Evolutionary conservation across 2,797 vertebrate genomes (phyloP).

Genomic region (Novumbra hubbsi): DNA sequence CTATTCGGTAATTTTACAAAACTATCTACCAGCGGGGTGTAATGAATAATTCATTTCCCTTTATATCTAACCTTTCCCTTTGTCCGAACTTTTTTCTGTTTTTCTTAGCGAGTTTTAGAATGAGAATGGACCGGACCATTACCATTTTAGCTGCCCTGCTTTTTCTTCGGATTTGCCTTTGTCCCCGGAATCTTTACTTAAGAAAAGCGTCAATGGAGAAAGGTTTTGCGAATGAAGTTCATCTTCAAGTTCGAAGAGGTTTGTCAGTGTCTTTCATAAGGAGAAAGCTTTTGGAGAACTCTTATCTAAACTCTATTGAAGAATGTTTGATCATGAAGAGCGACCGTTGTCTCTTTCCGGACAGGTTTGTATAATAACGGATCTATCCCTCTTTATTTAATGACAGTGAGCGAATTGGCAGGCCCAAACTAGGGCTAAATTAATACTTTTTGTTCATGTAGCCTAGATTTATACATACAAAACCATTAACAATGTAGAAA

Average conservation of each 20-base stretch:
- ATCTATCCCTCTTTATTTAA: neutral
- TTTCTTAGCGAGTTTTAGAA: slow-evolving; percentile 67
- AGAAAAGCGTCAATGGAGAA: slow-evolving; percentile 75
- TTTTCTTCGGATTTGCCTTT: slow-evolving; percentile 78
- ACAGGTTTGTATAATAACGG: slow-evolving; percentile 14
- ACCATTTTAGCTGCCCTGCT: slow-evolving; percentile 46
- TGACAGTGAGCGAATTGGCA: neutral
- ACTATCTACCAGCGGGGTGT: slow-evolving; percentile 85
- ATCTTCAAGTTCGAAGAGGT: slow-evolving; percentile 82
- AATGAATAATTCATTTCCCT: slow-evolving; percentile 82
- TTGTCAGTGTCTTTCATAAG: slow-evolving; percentile 47
- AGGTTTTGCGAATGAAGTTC: slow-evolving; percentile 83
- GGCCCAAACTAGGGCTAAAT: neutral
- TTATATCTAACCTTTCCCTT: slow-evolving; percentile 80
- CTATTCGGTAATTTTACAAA: slow-evolving; percentile 81
- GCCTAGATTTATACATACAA: neutral
- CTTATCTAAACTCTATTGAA: slow-evolving; percentile 52
- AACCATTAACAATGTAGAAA: neutral
- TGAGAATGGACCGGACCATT: slow-evolving; percentile 76
- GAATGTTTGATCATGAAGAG: slow-evolving; percentile 48
- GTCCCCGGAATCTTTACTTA: slow-evolving; percentile 73
- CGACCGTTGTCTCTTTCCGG: slow-evolving; percentile 32
- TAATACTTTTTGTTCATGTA: neutral
- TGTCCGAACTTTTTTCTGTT: slow-evolving; percentile 73
- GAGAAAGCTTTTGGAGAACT: slow-evolving; percentile 52